A percentile compares a stretch with the other conserved stretches of the same genome.
phyloP scores from a whole-genome alignment of 2,113 vertebrate species.

The Oxyruncus cristatus region DNA sequence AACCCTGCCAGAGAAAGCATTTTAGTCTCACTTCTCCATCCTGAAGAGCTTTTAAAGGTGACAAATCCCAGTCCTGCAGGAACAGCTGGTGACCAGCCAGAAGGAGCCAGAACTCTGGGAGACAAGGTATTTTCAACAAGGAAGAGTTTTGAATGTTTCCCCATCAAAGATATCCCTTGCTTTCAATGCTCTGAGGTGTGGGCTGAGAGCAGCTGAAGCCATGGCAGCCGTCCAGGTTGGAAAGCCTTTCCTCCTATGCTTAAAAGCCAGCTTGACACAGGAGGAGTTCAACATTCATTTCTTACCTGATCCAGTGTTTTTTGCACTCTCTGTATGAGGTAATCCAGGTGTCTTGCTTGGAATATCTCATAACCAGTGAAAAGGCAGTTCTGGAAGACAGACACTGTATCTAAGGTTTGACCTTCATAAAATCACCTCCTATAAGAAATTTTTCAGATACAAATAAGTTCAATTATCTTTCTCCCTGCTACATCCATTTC shows the following conservation, averaged over 20 bases:
- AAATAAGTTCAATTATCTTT: neutral
- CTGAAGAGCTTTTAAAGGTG: neutral
- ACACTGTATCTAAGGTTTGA: neutral
- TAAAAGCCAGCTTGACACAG: neutral
- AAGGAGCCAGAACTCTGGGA: neutral
- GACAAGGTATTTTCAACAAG: neutral
- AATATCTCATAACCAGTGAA: neutral
- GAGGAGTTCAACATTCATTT: neutral
- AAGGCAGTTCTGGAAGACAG: neutral
- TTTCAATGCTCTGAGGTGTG: neutral
- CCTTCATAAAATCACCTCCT: neutral
- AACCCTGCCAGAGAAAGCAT: neutral
- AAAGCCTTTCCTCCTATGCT: neutral
- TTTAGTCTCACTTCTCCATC: neutral
- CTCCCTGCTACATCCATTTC: neutral
- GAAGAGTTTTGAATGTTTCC: neutral
- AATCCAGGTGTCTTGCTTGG: neutral
- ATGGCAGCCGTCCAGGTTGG: neutral
- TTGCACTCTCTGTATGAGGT: neutral
- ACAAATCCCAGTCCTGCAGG: neutral
- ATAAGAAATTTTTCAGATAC: neutral
- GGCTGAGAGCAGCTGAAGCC: neutral
- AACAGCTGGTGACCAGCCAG: neutral
- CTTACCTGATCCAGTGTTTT: constrained; percentile 30
- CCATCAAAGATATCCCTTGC: neutral